Evolutionary conservation across 2,797 vertebrate genomes (phyloP).

Genomic region (Danio kyathit): DNA sequence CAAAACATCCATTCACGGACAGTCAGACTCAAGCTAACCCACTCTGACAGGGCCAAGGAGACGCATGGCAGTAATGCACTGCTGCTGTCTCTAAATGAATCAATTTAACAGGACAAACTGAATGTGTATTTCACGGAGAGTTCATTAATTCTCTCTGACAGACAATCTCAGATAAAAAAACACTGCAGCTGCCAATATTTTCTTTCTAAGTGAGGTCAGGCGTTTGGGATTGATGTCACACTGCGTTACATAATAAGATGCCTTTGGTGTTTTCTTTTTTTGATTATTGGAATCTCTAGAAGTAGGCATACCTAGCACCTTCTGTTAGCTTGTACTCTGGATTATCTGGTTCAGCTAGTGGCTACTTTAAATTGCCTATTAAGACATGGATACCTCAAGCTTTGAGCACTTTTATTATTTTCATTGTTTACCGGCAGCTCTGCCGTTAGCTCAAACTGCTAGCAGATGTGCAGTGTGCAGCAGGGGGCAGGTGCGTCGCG

Average conservation of each 20-base stretch:
- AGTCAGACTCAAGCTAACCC: slow-evolving; percentile 28
- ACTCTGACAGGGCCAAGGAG: slow-evolving; percentile 27
- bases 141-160: slow-evolving; percentile 38
- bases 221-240: slow-evolving; percentile 17
- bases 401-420: slow-evolving; percentile 2
- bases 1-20: slow-evolving; percentile 39
- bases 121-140: slow-evolving; percentile 38
- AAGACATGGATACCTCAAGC: neutral
- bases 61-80: slow-evolving; percentile 26
- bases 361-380: neutral
- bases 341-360: neutral
- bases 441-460: too few relatives aligned
- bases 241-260: neutral
- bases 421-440: too few relatives aligned
- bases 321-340: neutral
- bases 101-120: slow-evolving; percentile 43
- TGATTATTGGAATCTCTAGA: neutral
- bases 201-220: slow-evolving; percentile 29
- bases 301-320: neutral
- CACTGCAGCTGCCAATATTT: slow-evolving; percentile 33
- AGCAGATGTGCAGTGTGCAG: too few relatives aligned
- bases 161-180: slow-evolving; percentile 43
- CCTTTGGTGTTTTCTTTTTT: neutral
- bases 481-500: too few relatives aligned
- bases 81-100: slow-evolving; percentile 43